Evolutionary conservation across 2,888 invertebrate genomes (phyloP).

Genomic region (Phortica okadai): DNA sequence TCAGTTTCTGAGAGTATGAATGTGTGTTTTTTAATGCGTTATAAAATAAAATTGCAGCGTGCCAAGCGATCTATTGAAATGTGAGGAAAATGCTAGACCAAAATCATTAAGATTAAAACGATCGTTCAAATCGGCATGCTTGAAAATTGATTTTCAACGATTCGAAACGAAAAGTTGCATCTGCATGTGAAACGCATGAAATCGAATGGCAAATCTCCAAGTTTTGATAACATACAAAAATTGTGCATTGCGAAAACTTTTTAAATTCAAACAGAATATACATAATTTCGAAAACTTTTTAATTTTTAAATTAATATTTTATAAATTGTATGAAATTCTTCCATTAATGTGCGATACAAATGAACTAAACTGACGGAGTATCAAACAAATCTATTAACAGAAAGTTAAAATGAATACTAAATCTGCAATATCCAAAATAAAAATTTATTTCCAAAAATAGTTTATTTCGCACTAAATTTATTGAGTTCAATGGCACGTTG

Average conservation of each 20-base stretch:
- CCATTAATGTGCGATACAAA: no score
- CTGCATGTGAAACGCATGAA: neutral
- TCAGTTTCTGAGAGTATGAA: slow-evolving; percentile 15
- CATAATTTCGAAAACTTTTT: no score
- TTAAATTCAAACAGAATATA: no score
- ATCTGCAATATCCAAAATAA: slow-evolving; percentile 2
- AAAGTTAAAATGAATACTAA: slow-evolving; percentile 11
- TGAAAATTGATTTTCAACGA: slow-evolving; percentile 43
- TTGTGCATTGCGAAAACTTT: neutral
- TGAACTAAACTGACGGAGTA: no score
- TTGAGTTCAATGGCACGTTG: slow-evolving; percentile 32
- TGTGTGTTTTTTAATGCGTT: slow-evolving; percentile 36
- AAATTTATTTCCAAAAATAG: neutral
- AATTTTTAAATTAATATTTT: no score
- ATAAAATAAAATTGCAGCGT: slow-evolving; percentile 12
- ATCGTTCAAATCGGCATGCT: slow-evolving; percentile 4
- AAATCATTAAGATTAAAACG: neutral
- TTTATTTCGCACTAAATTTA: slow-evolving; percentile 18
- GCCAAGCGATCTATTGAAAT: neutral
- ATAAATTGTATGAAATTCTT: no score
- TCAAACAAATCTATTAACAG: neutral
- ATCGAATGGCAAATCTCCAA: neutral
- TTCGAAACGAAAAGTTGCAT: slow-evolving; percentile 34
- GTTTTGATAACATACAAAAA: neutral
- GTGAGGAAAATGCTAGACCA: neutral